A percentile compares a stretch with the other conserved stretches of the same genome.
Conservation (phyloP, 1,140 invertebrate species). For the Physella acuta region DNA sequence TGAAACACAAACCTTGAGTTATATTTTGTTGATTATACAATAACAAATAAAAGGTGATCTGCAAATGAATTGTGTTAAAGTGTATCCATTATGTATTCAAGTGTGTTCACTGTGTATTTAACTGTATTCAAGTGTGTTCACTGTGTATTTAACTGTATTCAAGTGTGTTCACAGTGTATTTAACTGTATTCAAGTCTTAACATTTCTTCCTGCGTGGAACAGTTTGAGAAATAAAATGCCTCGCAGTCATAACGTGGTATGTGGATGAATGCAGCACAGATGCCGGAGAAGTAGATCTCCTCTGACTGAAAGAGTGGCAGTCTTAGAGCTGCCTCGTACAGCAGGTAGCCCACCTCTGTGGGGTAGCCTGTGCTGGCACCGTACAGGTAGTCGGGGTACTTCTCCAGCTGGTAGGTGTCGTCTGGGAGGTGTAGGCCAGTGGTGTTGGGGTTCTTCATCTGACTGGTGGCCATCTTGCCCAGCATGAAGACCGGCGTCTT, state of each 20-base stretch:
- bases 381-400: conserved; percentile 2
- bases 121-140: too few relatives aligned
- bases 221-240: conserved; percentile 6
- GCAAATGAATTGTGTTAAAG: too few relatives aligned
- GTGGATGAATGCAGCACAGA: neutral
- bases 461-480: neutral
- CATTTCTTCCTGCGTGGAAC: neutral
- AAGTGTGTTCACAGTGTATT: too few relatives aligned
- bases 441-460: neutral
- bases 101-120: too few relatives aligned
- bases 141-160: too few relatives aligned
- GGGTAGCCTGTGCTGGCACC: conserved; percentile 4
- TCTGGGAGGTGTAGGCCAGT: too few relatives aligned
- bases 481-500: neutral
- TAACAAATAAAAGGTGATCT: too few relatives aligned
- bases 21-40: too few relatives aligned
- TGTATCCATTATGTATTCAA: too few relatives aligned
- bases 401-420: neutral
- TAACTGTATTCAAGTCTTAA: too few relatives aligned
- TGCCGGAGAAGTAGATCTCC: conserved; percentile 5
- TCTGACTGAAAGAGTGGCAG: conserved; percentile 6
- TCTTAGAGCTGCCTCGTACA: neutral
- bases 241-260: neutral
- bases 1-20: too few relatives aligned
- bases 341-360: neutral